Percentiles rank a stretch among this genome's conserved stretches.
phyloP scores from a whole-genome alignment of 2,113 vertebrate genomes.

The Pholis gunnellus region DNA sequence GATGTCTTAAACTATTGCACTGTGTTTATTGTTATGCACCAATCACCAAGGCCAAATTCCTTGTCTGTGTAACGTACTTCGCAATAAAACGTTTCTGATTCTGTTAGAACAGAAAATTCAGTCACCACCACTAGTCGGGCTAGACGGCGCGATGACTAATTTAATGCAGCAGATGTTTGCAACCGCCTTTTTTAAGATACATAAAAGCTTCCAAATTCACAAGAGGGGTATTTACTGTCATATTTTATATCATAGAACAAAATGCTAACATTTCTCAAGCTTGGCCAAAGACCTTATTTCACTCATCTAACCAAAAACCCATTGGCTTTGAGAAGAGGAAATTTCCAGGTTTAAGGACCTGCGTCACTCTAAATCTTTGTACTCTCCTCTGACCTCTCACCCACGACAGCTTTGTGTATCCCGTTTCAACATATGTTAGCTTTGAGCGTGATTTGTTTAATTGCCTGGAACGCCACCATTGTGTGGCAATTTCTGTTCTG shows the following conservation, averaged over 20 bases:
- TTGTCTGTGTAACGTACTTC: background rate
- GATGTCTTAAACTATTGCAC: background rate
- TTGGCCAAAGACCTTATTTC: too few species aligned
- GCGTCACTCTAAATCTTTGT: conserved; percentile 1
- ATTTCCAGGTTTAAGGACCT: background rate
- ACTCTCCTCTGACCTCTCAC: conserved; percentile 34
- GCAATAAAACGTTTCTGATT: background rate
- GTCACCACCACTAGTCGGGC: background rate
- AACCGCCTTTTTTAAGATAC: too few species aligned
- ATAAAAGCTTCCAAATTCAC: background rate
- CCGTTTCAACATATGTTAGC: conserved; percentile 38
- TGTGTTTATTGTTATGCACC: background rate
- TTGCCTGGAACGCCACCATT: conserved; percentile 59
- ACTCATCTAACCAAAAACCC: too few species aligned
- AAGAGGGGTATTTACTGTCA: background rate
- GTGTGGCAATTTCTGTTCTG: conserved; percentile 56
- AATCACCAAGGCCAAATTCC: background rate
- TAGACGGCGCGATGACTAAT: background rate
- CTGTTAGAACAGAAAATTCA: background rate
- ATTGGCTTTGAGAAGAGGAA: too few species aligned
- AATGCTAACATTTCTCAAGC: too few species aligned
- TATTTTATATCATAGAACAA: background rate
- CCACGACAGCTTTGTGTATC: conserved; percentile 29
- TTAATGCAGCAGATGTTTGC: background rate
- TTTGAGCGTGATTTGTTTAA: conserved; percentile 57